Conservation (phyloP, 2,797 vertebrate genomes). For the Pyrocephalus nanus region DNA sequence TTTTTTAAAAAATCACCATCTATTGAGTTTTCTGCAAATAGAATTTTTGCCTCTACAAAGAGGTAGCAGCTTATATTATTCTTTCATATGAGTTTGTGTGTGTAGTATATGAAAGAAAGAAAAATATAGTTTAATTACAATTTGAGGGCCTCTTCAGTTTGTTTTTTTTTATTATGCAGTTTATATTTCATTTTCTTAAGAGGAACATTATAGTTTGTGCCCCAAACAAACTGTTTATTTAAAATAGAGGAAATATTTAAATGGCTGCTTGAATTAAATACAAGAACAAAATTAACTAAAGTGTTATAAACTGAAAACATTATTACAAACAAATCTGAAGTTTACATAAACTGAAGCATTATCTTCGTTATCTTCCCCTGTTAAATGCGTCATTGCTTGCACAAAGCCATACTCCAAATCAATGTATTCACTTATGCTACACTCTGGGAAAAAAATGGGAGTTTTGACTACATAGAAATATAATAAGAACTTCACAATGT, state of each 20-base stretch:
- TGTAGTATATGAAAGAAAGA: background rate
- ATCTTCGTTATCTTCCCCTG: background rate
- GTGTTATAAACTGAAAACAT: background rate
- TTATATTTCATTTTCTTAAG: slow-evolving; percentile 16
- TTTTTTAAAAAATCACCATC: background rate
- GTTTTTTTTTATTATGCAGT: background rate
- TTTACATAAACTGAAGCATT: background rate
- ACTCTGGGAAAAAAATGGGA: background rate
- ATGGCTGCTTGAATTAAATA: background rate
- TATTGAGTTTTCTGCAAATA: background rate
- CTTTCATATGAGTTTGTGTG: background rate
- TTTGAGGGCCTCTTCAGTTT: background rate
- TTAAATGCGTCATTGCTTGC: background rate
- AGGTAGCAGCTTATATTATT: background rate
- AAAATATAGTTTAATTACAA: background rate
- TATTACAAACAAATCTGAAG: background rate
- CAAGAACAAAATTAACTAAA: background rate
- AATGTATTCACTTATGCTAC: background rate
- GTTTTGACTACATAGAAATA: slow-evolving; percentile 9
- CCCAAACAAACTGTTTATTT: background rate
- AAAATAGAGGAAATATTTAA: background rate
- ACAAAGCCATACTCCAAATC: background rate
- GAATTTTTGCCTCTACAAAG: background rate
- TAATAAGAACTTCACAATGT: slow-evolving; percentile 45
- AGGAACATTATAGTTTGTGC: background rate